Conservation (phyloP, 2,888 invertebrate genomes). For the Oegoconia quadripuncta region DNA sequence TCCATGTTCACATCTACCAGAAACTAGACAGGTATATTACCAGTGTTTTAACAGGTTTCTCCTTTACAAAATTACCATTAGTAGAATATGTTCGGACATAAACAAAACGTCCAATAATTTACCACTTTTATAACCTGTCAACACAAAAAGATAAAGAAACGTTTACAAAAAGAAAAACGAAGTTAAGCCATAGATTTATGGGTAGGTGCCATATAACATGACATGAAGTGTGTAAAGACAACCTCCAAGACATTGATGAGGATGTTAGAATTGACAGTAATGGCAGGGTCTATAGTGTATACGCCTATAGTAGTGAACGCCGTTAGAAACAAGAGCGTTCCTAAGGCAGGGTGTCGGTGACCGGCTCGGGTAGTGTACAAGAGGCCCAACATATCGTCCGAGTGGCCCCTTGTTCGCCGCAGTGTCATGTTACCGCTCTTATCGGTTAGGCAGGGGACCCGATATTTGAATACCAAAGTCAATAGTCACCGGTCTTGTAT, state of each 20-base stretch:
- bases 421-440: constrained; percentile 54
- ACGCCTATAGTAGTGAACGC: constrained; percentile 39
- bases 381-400: constrained; percentile 14
- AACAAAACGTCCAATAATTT: constrained; percentile 36
- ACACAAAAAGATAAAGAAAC: constrained; percentile 21
- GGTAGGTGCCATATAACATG: constrained; percentile 4
- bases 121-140: constrained; percentile 40
- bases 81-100: constrained; percentile 34
- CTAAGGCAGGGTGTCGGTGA: constrained; percentile 16
- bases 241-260: constrained; percentile 32
- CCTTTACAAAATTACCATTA: constrained; percentile 24
- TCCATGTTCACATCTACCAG: too few species aligned
- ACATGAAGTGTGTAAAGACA: constrained; percentile 39
- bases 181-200: constrained; percentile 14
- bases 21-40: too few species aligned
- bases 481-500: constrained; percentile 35
- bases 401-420: constrained; percentile 36
- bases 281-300: constrained; percentile 19
- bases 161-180: constrained; percentile 11
- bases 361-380: constrained; percentile 23
- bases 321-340: constrained; percentile 29
- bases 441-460: constrained; percentile 47
- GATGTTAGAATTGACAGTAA: constrained; percentile 39
- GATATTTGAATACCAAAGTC: constrained; percentile 54
- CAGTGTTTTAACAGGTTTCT: constrained; percentile 20